Evolutionary conservation across 1,140 invertebrate species (phyloP).

Genomic region (Drosophila punjabiensis): DNA sequence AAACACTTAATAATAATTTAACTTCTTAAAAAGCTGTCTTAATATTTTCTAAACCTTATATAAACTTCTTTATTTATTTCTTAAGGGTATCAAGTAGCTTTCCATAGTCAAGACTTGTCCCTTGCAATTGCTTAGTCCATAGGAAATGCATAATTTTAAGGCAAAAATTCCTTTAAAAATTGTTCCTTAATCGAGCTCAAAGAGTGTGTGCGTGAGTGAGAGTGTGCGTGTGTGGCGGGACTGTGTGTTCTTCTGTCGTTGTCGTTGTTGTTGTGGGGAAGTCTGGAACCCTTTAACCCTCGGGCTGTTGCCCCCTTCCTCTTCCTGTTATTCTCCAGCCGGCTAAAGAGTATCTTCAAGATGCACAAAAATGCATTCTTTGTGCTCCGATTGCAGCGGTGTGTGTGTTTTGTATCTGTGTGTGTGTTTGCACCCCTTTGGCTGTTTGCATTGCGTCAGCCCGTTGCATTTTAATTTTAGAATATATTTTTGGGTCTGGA

Average conservation of each 20-base stretch:
- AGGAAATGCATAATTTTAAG: conserved; percentile 75
- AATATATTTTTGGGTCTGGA: conserved; percentile 84
- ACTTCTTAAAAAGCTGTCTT: not conserved
- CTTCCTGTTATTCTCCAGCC: conserved; percentile 33
- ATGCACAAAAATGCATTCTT: conserved; percentile 82
- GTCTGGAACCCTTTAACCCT: conserved; percentile 40
- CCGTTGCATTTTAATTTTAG: conserved; percentile 82
- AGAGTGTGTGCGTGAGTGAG: not conserved
- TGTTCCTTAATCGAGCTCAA: conserved; percentile 54
- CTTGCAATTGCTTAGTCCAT: conserved; percentile 4
- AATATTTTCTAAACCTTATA: not conserved
- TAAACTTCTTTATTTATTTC: too few relatives aligned
- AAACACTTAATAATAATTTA: not conserved
- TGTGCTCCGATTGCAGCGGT: conserved; percentile 59
- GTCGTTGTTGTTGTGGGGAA: conserved; percentile 11
- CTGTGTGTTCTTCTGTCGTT: not conserved
- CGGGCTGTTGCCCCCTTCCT: conserved; percentile 17
- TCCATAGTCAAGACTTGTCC: not conserved
- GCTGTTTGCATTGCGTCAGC: conserved; percentile 80
- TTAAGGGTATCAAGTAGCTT: not conserved
- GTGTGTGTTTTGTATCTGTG: conserved; percentile 20
- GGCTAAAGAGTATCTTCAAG: conserved; percentile 61
- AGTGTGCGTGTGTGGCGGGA: conserved; percentile 4
- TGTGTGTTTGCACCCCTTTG: conserved; percentile 73
- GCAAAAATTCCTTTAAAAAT: conserved; percentile 50